Conservation (phyloP, 2,113 vertebrate genomes). For the Ceyx melanurus region DNA sequence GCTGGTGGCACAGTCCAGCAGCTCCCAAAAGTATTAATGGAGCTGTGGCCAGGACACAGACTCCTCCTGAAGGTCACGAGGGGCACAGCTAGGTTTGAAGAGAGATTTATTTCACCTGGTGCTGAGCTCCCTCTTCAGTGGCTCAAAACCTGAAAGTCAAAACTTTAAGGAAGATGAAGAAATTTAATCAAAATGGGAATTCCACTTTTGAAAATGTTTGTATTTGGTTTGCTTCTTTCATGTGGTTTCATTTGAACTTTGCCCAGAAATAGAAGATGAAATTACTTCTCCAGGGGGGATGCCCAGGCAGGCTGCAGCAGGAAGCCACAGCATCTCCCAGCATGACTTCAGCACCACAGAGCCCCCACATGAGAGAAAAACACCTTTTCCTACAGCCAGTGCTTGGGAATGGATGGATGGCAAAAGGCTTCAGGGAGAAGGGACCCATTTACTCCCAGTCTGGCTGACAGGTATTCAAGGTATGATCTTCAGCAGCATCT, state of each 20-base stretch:
- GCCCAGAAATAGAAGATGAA: neutral
- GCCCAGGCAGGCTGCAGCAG: neutral
- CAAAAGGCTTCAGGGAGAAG: neutral
- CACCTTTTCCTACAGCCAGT: neutral
- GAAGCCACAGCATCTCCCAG: neutral
- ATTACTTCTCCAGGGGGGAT: accelerated
- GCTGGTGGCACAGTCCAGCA: accelerated
- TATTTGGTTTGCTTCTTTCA: neutral
- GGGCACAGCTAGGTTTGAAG: neutral
- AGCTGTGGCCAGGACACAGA: accelerated
- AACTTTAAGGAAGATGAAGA: neutral
- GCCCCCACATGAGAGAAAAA: neutral
- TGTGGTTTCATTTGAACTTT: neutral
- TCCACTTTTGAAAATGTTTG: neutral
- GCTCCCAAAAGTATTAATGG: neutral
- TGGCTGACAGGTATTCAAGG: neutral
- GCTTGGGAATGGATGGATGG: neutral
- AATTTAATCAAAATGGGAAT: neutral
- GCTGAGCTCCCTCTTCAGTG: neutral
- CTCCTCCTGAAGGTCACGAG: accelerated
- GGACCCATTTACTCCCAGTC: neutral
- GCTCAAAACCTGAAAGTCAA: neutral
- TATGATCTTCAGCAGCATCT: neutral
- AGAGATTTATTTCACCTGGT: neutral
- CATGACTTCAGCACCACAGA: neutral